phyloP scores from a whole-genome alignment of 1,140 invertebrate species.

The Mizuhopecten yessoensis region DNA sequence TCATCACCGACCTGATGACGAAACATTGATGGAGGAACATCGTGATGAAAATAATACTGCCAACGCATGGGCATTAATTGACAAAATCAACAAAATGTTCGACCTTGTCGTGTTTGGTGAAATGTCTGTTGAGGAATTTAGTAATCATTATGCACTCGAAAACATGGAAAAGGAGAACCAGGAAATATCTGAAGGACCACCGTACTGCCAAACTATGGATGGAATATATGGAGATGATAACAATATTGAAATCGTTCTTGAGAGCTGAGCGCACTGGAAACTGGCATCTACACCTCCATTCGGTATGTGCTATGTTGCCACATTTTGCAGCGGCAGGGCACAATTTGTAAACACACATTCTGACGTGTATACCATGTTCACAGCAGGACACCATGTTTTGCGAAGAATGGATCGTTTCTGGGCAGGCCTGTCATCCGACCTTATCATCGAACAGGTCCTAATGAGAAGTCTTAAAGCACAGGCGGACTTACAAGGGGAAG shows the following conservation, averaged over 20 bases:
- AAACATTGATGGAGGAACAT: background rate
- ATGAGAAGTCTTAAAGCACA: conserved; percentile 73
- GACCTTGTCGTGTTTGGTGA: conserved; percentile 9
- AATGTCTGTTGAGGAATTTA: background rate
- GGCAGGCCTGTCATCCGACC: conserved; percentile 81
- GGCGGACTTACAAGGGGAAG: conserved; percentile 66
- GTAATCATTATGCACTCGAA: background rate
- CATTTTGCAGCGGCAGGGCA: conserved; percentile 80
- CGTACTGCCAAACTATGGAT: conserved; percentile 64
- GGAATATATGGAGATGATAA: conserved; percentile 72
- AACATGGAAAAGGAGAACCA: background rate
- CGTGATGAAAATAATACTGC: background rate
- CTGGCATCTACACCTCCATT: conserved; percentile 60
- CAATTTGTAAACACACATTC: conserved; percentile 56
- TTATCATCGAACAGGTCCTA: conserved; percentile 75
- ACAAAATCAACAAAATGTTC: background rate
- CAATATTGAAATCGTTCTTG: conserved; percentile 67
- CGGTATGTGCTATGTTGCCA: conserved; percentile 80
- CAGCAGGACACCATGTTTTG: conserved; percentile 67
- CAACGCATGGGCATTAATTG: background rate
- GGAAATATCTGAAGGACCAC: conserved; percentile 24
- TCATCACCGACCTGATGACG: background rate
- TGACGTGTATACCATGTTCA: conserved; percentile 46
- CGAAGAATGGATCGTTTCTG: conserved; percentile 80
- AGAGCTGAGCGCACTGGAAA: conserved; percentile 72